Evolutionary conservation across 2,797 vertebrate genomes (phyloP), one percentile per base, ranked within the genome.

Genomic region (Poecile montanus): DNA sequence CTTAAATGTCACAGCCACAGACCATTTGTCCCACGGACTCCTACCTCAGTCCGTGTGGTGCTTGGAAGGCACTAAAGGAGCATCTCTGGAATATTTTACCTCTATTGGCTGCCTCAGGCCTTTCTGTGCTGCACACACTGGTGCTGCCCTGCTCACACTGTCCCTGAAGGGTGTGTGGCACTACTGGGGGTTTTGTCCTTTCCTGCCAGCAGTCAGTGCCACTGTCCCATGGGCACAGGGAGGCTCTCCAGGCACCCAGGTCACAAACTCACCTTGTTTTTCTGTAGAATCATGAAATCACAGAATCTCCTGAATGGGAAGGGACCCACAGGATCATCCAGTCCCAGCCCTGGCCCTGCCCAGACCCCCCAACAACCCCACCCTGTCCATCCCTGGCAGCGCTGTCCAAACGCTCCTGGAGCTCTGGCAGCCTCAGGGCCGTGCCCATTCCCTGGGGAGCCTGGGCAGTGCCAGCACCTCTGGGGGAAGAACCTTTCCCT

Each of bases 1-100:
- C 53, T 88, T 67, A 87, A 81, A 89, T 78, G 78, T 81, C 85
- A 89, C 53, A 93, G 78, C 48, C 74, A 58, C 30, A 56, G 70
- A 34, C 32, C 65, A 19, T 66, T 87, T 70, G 44, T 80, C 70
- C 82, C 74, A 54, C 5, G 10, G 56, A 67, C 12, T 66, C 22
- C 63, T 66, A 3, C 61, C 66, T 66, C 36, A 7, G 44, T 15
- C 4, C 1, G 2, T 22, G 23, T 25, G 11, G 58, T 73, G 51
- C 91, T 85, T 25, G 27, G 30, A 34, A 44, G 30, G 30, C 56
- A 36, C 45, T 78, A 10, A 93, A 48, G 75, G 18, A 81, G 40
- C 66, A 81, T 30, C 30, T 95, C 36, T 80, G 47, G 34, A 60
- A 44, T 56, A 22, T 53, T 74, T 90, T 21, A 45, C 45, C 36